Evolutionary conservation across 2,797 vertebrate species (phyloP).

Genomic region (Poecilia picta): DNA sequence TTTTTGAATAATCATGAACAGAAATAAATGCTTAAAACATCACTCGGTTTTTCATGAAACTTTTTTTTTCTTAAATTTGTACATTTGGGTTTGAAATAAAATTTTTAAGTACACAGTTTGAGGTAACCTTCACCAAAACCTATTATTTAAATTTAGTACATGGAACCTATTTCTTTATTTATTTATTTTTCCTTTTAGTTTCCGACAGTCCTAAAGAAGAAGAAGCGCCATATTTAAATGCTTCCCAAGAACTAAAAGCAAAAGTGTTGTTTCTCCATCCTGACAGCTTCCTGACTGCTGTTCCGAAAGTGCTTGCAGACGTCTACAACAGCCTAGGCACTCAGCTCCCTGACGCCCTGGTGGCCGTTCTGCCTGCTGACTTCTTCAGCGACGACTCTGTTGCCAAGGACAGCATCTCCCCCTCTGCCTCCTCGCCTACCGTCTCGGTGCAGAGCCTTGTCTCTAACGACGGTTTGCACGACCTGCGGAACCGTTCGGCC

Average conservation of each 20-base stretch:
- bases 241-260: not conserved
- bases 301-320: slow-evolving; percentile 88
- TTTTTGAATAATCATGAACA: not conserved
- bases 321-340: slow-evolving; percentile 91
- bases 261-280: slow-evolving; percentile 7
- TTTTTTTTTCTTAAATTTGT: not conserved
- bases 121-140: not conserved
- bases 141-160: not conserved
- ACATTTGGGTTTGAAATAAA: not conserved
- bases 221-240: not conserved
- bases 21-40: not conserved
- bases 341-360: slow-evolving; percentile 86
- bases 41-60: not conserved
- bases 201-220: not conserved
- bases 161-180: not conserved
- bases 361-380: slow-evolving; percentile 87
- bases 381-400: slow-evolving; percentile 95
- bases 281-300: slow-evolving; percentile 83
- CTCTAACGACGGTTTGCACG: slow-evolving; percentile 82
- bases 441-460: slow-evolving; percentile 62
- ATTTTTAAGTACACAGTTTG: not conserved
- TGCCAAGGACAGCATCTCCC: slow-evolving; percentile 83
- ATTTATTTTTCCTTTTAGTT: not conserved
- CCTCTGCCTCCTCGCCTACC: slow-evolving; percentile 66
- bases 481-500: slow-evolving; percentile 87